Conservation (phyloP, 2,797 vertebrate genomes). For the Yasuhikotakia modesta region DNA sequence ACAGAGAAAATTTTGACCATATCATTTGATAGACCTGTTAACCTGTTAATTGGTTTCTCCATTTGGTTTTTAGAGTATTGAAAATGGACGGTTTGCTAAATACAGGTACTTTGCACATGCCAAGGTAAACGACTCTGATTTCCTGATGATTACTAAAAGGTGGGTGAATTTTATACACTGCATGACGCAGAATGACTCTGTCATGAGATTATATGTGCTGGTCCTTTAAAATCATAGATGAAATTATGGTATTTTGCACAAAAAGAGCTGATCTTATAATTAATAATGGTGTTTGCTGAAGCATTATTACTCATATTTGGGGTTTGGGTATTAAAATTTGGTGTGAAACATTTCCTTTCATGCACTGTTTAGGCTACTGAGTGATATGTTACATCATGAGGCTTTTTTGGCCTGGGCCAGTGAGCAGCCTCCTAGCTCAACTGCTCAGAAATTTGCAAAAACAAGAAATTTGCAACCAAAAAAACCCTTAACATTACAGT, state of each 20-base stretch:
- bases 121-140: slow-evolving; percentile 93
- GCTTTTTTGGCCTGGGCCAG: background rate
- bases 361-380: background rate
- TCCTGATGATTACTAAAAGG: slow-evolving; percentile 97
- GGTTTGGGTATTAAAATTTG: background rate
- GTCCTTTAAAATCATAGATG: background rate
- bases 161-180: slow-evolving; percentile 55
- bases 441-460: background rate
- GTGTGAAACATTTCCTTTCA: too few relatives aligned
- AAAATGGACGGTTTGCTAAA: slow-evolving; percentile 97
- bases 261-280: background rate
- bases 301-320: background rate
- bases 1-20: background rate
- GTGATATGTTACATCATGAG: background rate
- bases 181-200: background rate
- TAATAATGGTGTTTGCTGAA: background rate
- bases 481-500: background rate
- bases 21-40: background rate
- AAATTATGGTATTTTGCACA: background rate
- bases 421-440: background rate
- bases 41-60: slow-evolving; percentile 33
- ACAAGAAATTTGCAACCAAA: too few relatives aligned
- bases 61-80: slow-evolving; percentile 85
- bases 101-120: slow-evolving; percentile 94
- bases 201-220: background rate